phyloP scores from a whole-genome alignment of 2,113 vertebrate genomes.

The Oncorhynchus clarkii region DNA sequence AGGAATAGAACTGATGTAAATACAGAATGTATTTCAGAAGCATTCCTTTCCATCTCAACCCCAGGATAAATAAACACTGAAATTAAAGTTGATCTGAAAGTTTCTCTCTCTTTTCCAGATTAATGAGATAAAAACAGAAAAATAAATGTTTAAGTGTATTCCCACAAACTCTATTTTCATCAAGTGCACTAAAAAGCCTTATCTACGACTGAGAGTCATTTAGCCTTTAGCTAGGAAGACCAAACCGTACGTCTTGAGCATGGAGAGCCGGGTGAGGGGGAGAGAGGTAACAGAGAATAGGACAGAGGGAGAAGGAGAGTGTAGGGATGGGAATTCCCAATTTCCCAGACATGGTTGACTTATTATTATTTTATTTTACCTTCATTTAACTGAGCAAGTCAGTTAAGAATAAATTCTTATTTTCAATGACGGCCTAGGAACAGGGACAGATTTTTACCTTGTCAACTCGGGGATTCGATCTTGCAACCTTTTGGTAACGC shows the following conservation, averaged over 20 bases:
- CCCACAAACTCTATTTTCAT: conserved; percentile 56
- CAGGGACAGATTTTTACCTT: no score
- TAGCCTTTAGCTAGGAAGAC: conserved; percentile 18
- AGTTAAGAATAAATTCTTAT: no score
- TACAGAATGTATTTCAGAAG: conserved; percentile 47
- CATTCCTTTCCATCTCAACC: conserved; percentile 57
- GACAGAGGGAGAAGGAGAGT: neutral
- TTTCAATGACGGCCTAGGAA: no score
- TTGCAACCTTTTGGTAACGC: no score
- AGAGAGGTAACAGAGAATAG: neutral
- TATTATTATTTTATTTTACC: no score
- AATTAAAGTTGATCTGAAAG: conserved; percentile 48
- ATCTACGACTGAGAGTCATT: conserved; percentile 20
- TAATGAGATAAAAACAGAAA: conserved; percentile 59
- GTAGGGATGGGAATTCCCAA: neutral
- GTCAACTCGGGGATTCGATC: no score
- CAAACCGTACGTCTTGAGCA: conserved; percentile 13
- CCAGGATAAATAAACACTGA: conserved; percentile 66
- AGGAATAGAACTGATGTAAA: conserved; percentile 52
- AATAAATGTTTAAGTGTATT: conserved; percentile 58
- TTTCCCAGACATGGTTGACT: conserved; percentile 28
- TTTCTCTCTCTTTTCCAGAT: conserved; percentile 50
- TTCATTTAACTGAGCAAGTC: no score
- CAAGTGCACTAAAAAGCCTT: conserved; percentile 50
- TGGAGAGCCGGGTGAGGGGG: neutral